Percentiles rank a stretch among this genome's conserved stretches.
Evolutionary conservation across 1,140 invertebrate species (phyloP).

Genomic region (Ips nitidus): DNA sequence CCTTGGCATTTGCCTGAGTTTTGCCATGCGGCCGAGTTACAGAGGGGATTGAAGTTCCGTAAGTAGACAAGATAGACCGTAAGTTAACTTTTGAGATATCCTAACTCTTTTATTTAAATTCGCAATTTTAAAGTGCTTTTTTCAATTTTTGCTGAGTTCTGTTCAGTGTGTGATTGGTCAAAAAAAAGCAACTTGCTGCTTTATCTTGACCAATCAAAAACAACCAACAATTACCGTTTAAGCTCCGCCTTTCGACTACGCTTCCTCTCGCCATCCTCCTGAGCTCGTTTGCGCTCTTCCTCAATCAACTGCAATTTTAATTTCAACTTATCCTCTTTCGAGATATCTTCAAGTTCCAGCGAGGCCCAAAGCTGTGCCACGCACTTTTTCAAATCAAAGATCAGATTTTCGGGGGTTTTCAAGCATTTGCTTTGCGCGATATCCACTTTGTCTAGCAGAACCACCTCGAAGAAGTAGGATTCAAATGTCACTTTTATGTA

Average conservation of each 20-base stretch:
- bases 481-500: constrained; percentile 68
- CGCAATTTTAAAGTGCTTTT: too few relatives aligned
- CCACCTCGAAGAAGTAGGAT: constrained; percentile 68
- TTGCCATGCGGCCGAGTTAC: too few relatives aligned
- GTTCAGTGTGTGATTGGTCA: background rate
- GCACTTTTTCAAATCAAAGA: constrained; percentile 64
- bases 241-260: constrained; percentile 55
- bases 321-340: constrained; percentile 59
- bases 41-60: too few relatives aligned
- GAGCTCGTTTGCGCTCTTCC: constrained; percentile 51
- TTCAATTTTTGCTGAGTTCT: too few relatives aligned
- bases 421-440: constrained; percentile 61
- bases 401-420: constrained; percentile 57
- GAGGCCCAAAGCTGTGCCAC: constrained; percentile 58
- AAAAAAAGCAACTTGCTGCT: too few relatives aligned
- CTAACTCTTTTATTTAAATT: too few relatives aligned
- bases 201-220: background rate
- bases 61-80: too few relatives aligned
- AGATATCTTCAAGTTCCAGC: constrained; percentile 55
- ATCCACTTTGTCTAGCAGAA: constrained; percentile 60
- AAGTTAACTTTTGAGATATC: too few relatives aligned
- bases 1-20: too few relatives aligned
- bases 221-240: constrained; percentile 43
- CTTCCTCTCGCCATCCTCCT: constrained; percentile 58
- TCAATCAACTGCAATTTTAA: constrained; percentile 57